These are phyloP conservation scores for Melanotaenia nigrans DNA, from an alignment of 2,797 vertebrate genomes.

Conservation along the genomic window DNA sequence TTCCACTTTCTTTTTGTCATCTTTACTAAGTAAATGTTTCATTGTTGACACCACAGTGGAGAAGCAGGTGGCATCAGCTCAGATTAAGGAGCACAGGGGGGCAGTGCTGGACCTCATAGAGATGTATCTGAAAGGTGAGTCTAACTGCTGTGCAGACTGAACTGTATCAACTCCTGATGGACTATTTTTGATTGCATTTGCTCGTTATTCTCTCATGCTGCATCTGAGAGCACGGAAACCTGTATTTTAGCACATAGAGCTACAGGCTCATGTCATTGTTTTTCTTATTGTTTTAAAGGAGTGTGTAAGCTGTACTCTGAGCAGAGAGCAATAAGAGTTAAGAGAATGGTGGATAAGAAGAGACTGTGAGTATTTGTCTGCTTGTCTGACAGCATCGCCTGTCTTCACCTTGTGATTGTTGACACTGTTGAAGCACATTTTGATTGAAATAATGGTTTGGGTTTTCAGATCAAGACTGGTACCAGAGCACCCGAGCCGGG, in stretches of 20 bases:
- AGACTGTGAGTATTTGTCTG: conserved; percentile 88
- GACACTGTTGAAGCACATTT: not conserved
- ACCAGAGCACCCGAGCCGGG: conserved; percentile 84
- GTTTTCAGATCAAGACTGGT: conserved; percentile 88
- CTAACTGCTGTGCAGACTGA: conserved; percentile 1
- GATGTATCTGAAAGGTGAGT: conserved; percentile 91
- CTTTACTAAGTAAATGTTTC: conserved; percentile 7
- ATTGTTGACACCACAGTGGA: conserved; percentile 76
- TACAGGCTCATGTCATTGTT: not conserved
- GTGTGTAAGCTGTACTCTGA: conserved; percentile 98
- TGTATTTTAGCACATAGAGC: not conserved
- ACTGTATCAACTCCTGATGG: not conserved
- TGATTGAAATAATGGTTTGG: not conserved
- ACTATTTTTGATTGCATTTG: not conserved
- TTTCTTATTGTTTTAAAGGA: conserved; percentile 75
- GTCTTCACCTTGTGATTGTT: not conserved
- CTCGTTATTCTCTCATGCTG: not conserved
- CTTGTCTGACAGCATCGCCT: not conserved
- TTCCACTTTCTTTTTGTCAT: not conserved
- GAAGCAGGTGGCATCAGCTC: conserved; percentile 86
- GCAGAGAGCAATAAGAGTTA: conserved; percentile 95
- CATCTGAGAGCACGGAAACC: conserved; percentile 1
- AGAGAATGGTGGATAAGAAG: conserved; percentile 95
- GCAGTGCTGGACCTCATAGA: conserved; percentile 92
- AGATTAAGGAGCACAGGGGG: conserved; percentile 91